Evolutionary conservation across 2,888 invertebrate genomes (phyloP), one percentile per base, ranked within the genome.

Genomic region (Chrysolina oricalcia): DNA sequence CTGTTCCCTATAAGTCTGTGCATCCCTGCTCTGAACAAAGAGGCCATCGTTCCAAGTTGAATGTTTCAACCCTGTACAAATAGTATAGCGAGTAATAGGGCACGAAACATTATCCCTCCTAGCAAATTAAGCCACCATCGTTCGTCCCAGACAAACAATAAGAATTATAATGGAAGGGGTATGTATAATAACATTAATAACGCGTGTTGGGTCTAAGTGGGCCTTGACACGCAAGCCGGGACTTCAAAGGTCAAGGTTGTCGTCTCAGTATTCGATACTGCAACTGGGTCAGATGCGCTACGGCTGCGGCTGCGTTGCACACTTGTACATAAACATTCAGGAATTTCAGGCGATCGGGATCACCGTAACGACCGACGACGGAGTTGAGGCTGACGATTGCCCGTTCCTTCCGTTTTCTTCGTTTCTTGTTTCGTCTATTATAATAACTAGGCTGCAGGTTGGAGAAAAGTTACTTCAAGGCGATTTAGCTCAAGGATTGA

Each of bases 281-380:
- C 80, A 83, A 80, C 72, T 80, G 75, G 81, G 81, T 81, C 80
- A 81, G 75, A 78, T 81, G 75, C 75, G 75, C 76, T 73, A 63
- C 66, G 71, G 41, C 72, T 43, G 21, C 56, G 11, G 9, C 17
- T 23, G 56, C 9, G 27, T 35, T 59, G 59, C 35, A 35, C 27
- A 15, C 59, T 23, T 50, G 67, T 23, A 43, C 23, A 53, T 53
- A 21, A n/a, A 53, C 50, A 9, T 53, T 53, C 50, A 53, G 21
- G 21, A 53, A 0, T 23, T 53, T 21, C 21, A 11, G 13, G 13
- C 11, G 21, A 53, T 10, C 10, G 50, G 17, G 17, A 48, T n/a
- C 17, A 48, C 27, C 27, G 48, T 48, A 15, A 15, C 17, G 48
- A 48, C 48, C 8, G 8, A 15, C 19, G 50, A 11, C 8, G 10